Evolutionary conservation across 2,797 vertebrate genomes (phyloP).

Genomic region (Halcyon badia): DNA sequence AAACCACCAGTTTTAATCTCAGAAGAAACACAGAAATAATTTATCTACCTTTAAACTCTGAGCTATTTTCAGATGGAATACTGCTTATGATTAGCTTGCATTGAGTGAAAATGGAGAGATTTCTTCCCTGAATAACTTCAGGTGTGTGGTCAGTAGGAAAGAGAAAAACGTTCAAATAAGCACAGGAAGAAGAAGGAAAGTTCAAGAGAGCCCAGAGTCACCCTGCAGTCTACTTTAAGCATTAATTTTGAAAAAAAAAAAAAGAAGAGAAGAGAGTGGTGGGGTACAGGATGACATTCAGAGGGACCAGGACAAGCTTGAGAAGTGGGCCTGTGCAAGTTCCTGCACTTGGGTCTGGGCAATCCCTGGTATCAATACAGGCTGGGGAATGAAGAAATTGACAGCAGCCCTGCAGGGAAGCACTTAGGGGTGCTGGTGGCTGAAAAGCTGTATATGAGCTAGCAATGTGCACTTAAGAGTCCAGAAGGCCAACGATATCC

Average conservation of each 20-base stretch:
- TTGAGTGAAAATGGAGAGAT: background rate
- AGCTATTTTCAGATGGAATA: background rate
- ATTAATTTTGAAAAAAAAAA: background rate
- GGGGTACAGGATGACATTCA: too few relatives aligned
- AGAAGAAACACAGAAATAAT: constrained; percentile 13
- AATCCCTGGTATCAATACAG: too few relatives aligned
- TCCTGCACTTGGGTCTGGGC: too few relatives aligned
- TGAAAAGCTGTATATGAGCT: too few relatives aligned
- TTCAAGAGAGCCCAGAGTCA: background rate
- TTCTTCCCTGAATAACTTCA: constrained; percentile 11
- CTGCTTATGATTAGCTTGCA: background rate
- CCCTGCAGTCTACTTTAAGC: background rate
- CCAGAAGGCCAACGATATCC: too few relatives aligned
- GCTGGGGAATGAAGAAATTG: too few relatives aligned
- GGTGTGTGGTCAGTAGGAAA: background rate
- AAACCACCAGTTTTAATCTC: background rate
- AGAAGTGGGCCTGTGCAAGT: too few relatives aligned
- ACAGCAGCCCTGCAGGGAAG: too few relatives aligned
- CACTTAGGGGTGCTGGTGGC: too few relatives aligned
- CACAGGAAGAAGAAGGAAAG: background rate
- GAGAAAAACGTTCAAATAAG: background rate
- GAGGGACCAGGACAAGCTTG: too few relatives aligned
- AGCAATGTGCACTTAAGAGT: too few relatives aligned
- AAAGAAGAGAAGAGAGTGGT: background rate
- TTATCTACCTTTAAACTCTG: background rate